phyloP scores from a whole-genome alignment of 1,140 invertebrate species.

The Drosophila cardini region DNA sequence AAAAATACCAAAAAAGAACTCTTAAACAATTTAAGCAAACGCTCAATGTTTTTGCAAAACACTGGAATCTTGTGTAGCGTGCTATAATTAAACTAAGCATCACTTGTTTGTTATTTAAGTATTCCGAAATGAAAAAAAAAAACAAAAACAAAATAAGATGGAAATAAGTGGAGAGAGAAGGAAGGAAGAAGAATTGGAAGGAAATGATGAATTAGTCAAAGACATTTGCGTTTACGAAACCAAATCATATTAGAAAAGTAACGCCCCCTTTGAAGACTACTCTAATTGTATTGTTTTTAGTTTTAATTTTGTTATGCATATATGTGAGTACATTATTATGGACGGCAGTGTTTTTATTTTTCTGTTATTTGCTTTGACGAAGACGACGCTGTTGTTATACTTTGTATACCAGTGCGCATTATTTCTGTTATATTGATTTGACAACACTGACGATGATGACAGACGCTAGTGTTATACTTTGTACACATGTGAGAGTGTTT shows the following conservation, averaged over 20 bases:
- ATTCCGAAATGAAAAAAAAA: conserved; percentile 47
- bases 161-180: not conserved
- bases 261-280: conserved; percentile 28
- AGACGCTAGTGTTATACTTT: conserved; percentile 6
- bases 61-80: conserved; percentile 73
- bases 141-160: conserved; percentile 5
- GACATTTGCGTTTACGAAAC: conserved; percentile 69
- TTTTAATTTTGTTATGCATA: conserved; percentile 66
- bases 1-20: conserved; percentile 31
- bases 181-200: not conserved
- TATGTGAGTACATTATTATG: conserved; percentile 12
- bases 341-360: conserved; percentile 12
- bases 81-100: conserved; percentile 64
- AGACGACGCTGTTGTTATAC: not conserved
- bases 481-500: conserved; percentile 12
- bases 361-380: conserved; percentile 23
- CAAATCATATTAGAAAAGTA: conserved; percentile 34
- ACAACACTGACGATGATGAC: conserved; percentile 8
- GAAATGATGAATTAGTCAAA: conserved; percentile 58
- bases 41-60: conserved; percentile 75
- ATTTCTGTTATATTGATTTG: conserved; percentile 9
- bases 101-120: conserved; percentile 59
- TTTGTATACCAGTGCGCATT: conserved; percentile 3
- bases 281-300: conserved; percentile 50
- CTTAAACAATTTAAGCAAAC: conserved; percentile 57